Evolutionary conservation across 2,113 vertebrate species (phyloP).

Genomic region (Pomatostomus ruficeps): DNA sequence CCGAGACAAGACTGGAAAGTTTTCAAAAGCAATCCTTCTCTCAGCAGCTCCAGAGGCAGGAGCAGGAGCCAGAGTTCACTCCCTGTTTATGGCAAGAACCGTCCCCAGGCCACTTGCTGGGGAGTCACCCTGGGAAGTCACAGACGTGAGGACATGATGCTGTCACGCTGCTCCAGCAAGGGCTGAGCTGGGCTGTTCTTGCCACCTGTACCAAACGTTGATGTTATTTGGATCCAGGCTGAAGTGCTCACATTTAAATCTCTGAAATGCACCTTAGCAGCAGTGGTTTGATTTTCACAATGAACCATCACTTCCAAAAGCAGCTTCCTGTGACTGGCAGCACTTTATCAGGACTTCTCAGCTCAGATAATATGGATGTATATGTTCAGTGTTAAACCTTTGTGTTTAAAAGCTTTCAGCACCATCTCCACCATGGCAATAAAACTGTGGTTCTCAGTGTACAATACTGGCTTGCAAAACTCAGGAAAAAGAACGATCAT

Average conservation of each 20-base stretch:
- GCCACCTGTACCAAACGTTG: neutral
- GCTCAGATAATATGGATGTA: neutral
- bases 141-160: neutral
- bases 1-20: neutral
- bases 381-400: neutral
- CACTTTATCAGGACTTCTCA: neutral
- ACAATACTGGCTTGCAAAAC: neutral
- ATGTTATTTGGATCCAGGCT: neutral
- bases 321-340: neutral
- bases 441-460: neutral
- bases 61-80: neutral
- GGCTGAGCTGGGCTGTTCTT: neutral
- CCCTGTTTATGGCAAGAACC: neutral
- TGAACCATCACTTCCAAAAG: neutral
- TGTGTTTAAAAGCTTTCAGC: neutral
- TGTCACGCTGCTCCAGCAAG: fast-evolving
- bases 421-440: neutral
- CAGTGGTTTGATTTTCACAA: neutral
- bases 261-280: neutral
- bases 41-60: neutral
- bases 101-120: neutral
- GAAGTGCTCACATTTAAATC: neutral
- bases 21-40: slow-evolving; percentile 9
- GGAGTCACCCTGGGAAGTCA: neutral
- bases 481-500: neutral